Evolutionary conservation across 2,113 vertebrate genomes (phyloP), one percentile per base, ranked within the genome.

Genomic region (Psephotus haematonotus): DNA sequence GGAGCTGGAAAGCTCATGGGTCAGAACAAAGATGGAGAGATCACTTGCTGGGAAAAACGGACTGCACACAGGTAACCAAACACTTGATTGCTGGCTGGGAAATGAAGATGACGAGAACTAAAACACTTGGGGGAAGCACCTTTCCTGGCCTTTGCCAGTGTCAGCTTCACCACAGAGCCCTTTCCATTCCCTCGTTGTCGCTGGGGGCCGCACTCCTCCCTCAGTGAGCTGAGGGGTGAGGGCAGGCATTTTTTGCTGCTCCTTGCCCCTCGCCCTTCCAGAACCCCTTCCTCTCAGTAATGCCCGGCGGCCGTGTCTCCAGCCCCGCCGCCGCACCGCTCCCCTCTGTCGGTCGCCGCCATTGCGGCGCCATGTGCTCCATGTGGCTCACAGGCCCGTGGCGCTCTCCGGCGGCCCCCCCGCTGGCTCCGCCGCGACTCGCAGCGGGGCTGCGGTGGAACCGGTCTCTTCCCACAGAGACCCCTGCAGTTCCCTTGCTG

Each of bases 241-340:
- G 1, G 3, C 29, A 6, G 62, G 41, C 46, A 63, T 23, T 43
- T 43, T 20, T 33, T n/a, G n/a, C 52, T 57, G 68, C 55, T 53
- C 41, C 35, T 50, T 29, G 27, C 22, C 65, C 25, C 47, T 88
- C 41, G 0, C 62, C 59, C 29, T 47, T 17, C 33, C 11, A 11
- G 46, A 39, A 6, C 47, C 41, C 9, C 41, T 41, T 62, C 5
- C 10, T 49, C 19, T 17, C 5, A 11, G 0, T 10, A 0, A 0
- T 28, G 11, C 27, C 14, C 35, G 20, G 13, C 22, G 9, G 67
- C 5, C 1, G 0, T 11, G 27, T 12, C 33, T 3, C 50, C 37
- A 5, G 31, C 63, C 17, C 41, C 1, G 3, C 41, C n/a, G 9
- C 8, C 13, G 7, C 2, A 4, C 3, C 2, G 0, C 1, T 17